Evolutionary conservation across 2,113 vertebrate genomes (phyloP).

Genomic region (Cryptoleucopteryx plumbea): DNA sequence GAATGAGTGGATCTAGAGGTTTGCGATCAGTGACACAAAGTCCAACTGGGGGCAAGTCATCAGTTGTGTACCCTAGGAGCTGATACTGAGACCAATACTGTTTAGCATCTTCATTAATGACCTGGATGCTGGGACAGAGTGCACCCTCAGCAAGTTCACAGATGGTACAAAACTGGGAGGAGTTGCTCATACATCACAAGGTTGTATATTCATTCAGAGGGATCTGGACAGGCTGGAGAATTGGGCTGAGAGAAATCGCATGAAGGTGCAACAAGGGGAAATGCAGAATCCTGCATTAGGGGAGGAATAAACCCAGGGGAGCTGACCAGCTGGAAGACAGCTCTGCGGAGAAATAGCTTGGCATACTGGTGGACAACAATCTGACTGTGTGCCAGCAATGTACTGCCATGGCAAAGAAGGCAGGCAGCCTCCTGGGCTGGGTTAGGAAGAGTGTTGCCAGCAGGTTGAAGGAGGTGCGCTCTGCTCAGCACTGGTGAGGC

Average conservation of each 20-base stretch:
- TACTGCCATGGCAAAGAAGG: neutral
- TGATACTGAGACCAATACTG: neutral
- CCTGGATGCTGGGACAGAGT: neutral
- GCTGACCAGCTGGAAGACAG: neutral
- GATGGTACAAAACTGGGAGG: neutral
- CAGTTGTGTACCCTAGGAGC: neutral
- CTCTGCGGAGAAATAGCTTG: neutral
- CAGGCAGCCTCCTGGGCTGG: neutral
- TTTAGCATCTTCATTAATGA: neutral
- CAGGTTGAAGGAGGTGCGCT: neutral
- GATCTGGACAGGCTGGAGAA: neutral
- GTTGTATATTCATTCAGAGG: neutral
- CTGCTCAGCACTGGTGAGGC: neutral
- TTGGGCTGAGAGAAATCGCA: neutral
- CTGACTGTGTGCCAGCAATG: neutral
- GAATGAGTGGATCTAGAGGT: neutral
- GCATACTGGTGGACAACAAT: fast-evolving
- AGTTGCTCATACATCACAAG: neutral
- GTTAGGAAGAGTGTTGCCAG: neutral
- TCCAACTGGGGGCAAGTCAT: neutral
- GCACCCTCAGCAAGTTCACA: neutral
- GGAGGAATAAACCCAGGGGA: neutral
- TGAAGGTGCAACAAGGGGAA: neutral
- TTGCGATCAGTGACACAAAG: neutral
- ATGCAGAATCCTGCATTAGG: neutral